Conservation (phyloP, 2,113 vertebrate species). For the Chloropsis cyanopogon region DNA sequence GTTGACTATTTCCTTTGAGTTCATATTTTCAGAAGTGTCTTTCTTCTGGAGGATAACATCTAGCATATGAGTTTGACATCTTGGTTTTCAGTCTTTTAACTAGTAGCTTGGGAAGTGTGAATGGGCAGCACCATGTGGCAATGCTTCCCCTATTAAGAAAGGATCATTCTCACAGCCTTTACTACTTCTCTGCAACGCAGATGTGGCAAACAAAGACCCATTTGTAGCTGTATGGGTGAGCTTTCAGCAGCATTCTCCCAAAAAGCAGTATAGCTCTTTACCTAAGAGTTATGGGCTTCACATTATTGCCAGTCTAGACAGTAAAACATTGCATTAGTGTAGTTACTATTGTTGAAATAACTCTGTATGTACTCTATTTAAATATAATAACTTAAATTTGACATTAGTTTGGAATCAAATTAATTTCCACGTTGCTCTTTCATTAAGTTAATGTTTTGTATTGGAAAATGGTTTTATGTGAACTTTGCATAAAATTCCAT, state of each 20-base stretch:
- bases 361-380: not conserved
- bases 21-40: not conserved
- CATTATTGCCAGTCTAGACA: not conserved
- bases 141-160: not conserved
- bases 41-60: not conserved
- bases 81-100: not conserved
- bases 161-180: conserved; percentile 1
- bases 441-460: not conserved
- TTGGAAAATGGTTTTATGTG: not conserved
- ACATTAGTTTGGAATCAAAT: not conserved
- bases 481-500: not conserved
- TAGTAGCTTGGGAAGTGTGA: not conserved
- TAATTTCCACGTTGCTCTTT: not conserved
- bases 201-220: conserved; percentile 62
- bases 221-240: conserved; percentile 34
- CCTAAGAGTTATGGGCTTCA: not conserved
- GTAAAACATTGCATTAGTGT: not conserved
- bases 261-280: not conserved
- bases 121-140: not conserved
- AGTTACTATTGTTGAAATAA: not conserved
- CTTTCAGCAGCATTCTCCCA: not conserved
- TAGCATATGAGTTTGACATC: not conserved
- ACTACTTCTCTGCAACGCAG: conserved; percentile 26
- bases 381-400: not conserved
- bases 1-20: not conserved